These are phyloP conservation scores for Ginglymostoma cirratum DNA, from an alignment of 2,113 vertebrate genomes.

Conservation along the genomic window DNA sequence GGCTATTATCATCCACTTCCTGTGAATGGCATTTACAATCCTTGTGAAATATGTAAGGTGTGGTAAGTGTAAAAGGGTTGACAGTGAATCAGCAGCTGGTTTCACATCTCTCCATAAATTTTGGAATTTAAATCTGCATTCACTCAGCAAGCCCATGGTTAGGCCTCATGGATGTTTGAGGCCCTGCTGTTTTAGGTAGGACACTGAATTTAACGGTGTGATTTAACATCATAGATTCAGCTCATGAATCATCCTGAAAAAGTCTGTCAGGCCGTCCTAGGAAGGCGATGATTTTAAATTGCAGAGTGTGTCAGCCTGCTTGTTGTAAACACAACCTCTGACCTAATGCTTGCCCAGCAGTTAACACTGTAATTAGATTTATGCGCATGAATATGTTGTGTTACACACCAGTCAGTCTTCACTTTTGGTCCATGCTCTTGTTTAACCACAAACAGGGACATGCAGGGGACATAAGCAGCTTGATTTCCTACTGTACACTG, in stretches of 20 bases:
- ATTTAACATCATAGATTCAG: neutral
- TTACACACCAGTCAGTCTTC: neutral
- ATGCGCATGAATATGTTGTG: neutral
- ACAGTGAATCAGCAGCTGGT: neutral
- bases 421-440: neutral
- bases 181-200: neutral
- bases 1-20: neutral
- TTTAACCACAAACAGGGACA: neutral
- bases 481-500: neutral
- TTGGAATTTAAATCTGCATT: neutral
- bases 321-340: conserved; percentile 6
- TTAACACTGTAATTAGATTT: neutral
- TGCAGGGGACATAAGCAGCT: neutral
- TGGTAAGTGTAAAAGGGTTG: neutral
- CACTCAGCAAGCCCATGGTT: neutral
- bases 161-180: neutral
- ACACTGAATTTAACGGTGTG: neutral
- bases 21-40: neutral
- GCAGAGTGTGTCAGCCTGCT: neutral
- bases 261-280: neutral
- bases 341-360: neutral
- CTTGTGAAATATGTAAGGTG: neutral
- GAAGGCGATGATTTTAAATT: neutral
- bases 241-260: neutral
- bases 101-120: neutral